Evolutionary conservation across 2,113 vertebrate genomes (phyloP).

Genomic region (Eleginops maclovinus): DNA sequence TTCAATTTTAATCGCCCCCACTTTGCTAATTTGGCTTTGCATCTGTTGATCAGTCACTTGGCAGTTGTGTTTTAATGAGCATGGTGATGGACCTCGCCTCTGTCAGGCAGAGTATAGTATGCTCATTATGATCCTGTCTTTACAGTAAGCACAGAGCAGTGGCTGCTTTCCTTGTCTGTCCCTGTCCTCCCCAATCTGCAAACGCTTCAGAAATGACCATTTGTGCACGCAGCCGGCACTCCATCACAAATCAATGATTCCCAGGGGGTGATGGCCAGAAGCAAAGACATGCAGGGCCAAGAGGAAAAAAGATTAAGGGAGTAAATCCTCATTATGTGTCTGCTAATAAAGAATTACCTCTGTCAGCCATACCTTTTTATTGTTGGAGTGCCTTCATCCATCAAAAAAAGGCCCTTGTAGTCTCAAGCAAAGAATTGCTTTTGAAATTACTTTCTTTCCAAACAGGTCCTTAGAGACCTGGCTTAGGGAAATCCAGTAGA

Average conservation of each 20-base stretch:
- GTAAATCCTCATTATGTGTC: constrained; percentile 81
- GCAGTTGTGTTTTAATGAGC: constrained; percentile 70
- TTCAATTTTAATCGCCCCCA: constrained; percentile 35
- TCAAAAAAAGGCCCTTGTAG: constrained; percentile 64
- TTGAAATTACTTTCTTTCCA: constrained; percentile 78
- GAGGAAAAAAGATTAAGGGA: constrained; percentile 42
- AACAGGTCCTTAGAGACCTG: constrained; percentile 68
- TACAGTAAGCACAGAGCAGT: constrained; percentile 11
- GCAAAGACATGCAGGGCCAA: constrained; percentile 63
- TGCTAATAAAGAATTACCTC: constrained; percentile 82
- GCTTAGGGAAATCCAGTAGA: constrained; percentile 43
- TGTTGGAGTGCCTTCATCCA: constrained; percentile 66
- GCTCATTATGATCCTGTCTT: constrained; percentile 59
- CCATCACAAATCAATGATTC: constrained; percentile 30
- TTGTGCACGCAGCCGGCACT: constrained; percentile 5
- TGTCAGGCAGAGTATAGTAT: constrained; percentile 16
- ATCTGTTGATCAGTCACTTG: constrained; percentile 43
- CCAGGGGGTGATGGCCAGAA: constrained; percentile 64
- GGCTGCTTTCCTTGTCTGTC: constrained; percentile 24
- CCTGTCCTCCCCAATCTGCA: constrained; percentile 19
- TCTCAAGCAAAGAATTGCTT: constrained; percentile 79
- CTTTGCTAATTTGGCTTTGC: constrained; percentile 40
- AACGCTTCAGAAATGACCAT: constrained; percentile 31
- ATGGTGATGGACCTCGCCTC: constrained; percentile 25
- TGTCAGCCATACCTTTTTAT: constrained; percentile 67